A percentile compares a stretch with the other conserved stretches of the same genome.
phyloP scores from a whole-genome alignment of 2,797 vertebrate genomes.

The Psittacula echo region DNA sequence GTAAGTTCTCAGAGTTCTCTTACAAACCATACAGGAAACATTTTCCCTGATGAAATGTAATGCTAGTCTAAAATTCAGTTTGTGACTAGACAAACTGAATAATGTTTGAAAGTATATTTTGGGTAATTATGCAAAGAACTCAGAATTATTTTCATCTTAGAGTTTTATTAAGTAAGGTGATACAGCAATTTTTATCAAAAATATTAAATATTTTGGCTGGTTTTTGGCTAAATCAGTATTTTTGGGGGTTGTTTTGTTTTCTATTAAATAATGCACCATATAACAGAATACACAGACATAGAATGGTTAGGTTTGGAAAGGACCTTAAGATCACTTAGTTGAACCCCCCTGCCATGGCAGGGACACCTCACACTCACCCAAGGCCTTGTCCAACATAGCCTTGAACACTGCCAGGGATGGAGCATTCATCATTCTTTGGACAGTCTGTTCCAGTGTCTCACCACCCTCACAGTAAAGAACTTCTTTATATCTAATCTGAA shows the following conservation, averaged over 20 bases:
- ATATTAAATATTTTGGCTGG: accelerated
- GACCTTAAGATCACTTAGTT: not conserved
- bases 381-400: not conserved
- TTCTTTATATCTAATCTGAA: not conserved
- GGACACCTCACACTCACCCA: not conserved
- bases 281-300: not conserved
- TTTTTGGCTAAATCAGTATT: not conserved
- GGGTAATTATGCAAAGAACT: not conserved
- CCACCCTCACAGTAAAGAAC: not conserved
- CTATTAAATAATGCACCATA: not conserved
- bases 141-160: not conserved
- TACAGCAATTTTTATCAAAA: not conserved
- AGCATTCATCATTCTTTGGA: not conserved
- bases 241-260: accelerated
- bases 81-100: not conserved
- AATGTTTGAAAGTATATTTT: not conserved
- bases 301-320: not conserved
- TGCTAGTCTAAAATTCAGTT: not conserved
- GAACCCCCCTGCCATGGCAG: not conserved
- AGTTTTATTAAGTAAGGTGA: not conserved
- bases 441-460: not conserved
- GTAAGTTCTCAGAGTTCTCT: not conserved
- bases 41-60: not conserved
- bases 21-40: not conserved
- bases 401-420: not conserved